These are phyloP conservation scores for Catocala sponsa DNA, from an alignment of 2,888 invertebrate genomes.

Conservation along the genomic window DNA sequence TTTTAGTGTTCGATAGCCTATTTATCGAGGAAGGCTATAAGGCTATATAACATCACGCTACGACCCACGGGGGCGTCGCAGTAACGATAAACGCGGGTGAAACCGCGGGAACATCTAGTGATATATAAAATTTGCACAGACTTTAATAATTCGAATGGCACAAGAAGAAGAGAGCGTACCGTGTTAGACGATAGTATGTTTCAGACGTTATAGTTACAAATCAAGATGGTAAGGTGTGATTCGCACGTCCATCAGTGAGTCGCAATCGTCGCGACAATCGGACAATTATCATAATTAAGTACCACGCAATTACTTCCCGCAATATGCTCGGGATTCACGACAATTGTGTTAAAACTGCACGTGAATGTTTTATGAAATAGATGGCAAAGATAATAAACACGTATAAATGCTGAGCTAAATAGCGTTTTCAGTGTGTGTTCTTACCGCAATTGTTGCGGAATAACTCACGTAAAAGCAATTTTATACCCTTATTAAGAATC, in stretches of 20 bases:
- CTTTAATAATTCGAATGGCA: too few species aligned
- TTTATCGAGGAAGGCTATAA: too few species aligned
- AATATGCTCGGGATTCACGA: slow-evolving; percentile 51
- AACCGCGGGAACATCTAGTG: too few species aligned
- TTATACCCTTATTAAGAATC: too few species aligned
- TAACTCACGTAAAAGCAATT: too few species aligned
- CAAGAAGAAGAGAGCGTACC: background rate
- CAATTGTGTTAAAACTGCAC: slow-evolving; percentile 47
- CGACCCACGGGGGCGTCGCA: too few species aligned
- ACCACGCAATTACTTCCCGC: slow-evolving; percentile 58
- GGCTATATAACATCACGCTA: too few species aligned
- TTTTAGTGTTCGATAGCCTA: too few species aligned
- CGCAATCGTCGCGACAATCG: slow-evolving; percentile 61
- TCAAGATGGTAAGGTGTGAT: slow-evolving; percentile 62
- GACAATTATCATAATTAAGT: slow-evolving; percentile 72
- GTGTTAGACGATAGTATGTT: background rate
- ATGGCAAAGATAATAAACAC: slow-evolving; percentile 32
- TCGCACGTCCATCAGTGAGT: slow-evolving; percentile 61
- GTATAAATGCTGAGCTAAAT: background rate
- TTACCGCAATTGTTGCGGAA: slow-evolving; percentile 2
- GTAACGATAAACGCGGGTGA: too few species aligned
- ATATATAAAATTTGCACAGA: too few species aligned
- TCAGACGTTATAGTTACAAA: slow-evolving; percentile 40
- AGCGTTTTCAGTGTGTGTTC: slow-evolving; percentile 7
- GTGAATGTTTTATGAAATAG: slow-evolving; percentile 49